A percentile compares a stretch with the other conserved stretches of the same genome.
These are phyloP conservation scores for Choloepus hoffmanni DNA, from an alignment of 2,113 vertebrate species.

Conservation along the genomic window DNA sequence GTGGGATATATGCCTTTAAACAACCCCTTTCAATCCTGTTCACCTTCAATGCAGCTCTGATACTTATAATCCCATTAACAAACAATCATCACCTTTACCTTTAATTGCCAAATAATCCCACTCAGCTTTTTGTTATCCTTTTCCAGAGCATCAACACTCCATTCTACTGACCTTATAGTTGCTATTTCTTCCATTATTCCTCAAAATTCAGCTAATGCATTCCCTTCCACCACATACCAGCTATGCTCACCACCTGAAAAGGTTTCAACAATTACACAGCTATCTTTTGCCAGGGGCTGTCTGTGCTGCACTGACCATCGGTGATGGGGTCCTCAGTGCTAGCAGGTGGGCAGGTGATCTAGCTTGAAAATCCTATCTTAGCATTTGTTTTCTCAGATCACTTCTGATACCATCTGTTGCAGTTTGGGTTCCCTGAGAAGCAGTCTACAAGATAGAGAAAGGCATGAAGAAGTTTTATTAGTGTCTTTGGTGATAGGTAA, in stretches of 20 bases:
- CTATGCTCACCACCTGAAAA: not conserved
- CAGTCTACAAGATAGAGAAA: not conserved
- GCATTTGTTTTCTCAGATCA: too few species aligned
- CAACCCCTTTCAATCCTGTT: too few species aligned
- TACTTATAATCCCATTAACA: too few species aligned
- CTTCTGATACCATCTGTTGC: not conserved
- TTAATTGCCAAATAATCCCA: constrained; percentile 14
- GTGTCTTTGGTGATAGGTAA: not conserved
- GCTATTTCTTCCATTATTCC: not conserved
- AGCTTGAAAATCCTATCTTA: not conserved
- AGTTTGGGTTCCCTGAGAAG: not conserved
- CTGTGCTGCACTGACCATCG: not conserved
- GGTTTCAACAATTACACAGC: not conserved
- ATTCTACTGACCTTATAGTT: not conserved
- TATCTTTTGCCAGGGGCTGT: not conserved
- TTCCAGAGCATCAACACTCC: not conserved
- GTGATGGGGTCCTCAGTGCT: not conserved
- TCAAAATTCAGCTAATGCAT: not conserved
- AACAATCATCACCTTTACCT: constrained; percentile 51
- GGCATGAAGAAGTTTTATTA: not conserved
- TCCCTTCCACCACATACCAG: not conserved
- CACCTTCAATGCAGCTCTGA: too few species aligned
- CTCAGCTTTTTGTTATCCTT: not conserved
- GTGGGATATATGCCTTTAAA: too few species aligned
- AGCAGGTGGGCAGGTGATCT: not conserved